phyloP scores from a whole-genome alignment of 1,140 invertebrate genomes.

The Onthophagus taurus region DNA sequence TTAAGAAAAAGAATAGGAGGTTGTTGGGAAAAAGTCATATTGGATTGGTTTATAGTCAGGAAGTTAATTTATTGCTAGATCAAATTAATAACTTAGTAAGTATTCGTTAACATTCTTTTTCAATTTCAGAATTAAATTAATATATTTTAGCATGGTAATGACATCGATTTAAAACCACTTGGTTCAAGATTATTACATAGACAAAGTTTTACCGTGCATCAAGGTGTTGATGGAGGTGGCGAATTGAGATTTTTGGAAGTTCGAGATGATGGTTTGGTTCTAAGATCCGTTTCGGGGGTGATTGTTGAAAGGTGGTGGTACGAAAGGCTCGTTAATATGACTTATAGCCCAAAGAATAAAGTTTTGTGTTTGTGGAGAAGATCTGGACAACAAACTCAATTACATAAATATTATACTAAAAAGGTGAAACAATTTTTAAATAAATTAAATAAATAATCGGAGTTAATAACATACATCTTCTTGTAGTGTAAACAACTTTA shows the following conservation, averaged over 20 bases:
- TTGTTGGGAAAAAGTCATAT: constrained; percentile 97
- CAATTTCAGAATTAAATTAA: not conserved
- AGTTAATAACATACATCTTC: not conserved
- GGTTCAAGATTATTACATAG: constrained; percentile 87
- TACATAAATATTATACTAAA: constrained; percentile 98
- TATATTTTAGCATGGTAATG: constrained; percentile 74
- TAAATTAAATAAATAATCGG: constrained; percentile 1
- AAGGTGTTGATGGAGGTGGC: constrained; percentile 80
- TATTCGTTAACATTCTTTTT: not conserved
- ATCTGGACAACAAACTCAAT: constrained; percentile 81
- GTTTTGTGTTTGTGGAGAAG: constrained; percentile 92
- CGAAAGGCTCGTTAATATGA: constrained; percentile 98
- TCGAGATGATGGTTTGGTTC: constrained; percentile 91
- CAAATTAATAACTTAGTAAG: constrained; percentile 90
- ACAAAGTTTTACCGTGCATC: constrained; percentile 96
- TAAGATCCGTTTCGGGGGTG: constrained; percentile 72
- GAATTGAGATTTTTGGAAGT: constrained; percentile 97
- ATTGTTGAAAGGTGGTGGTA: constrained; percentile 99
- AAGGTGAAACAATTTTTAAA: constrained; percentile 57
- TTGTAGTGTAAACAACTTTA: constrained; percentile 95
- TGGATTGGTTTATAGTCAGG: constrained; percentile 92
- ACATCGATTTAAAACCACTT: constrained; percentile 90
- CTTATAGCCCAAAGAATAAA: constrained; percentile 96
- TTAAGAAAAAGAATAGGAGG: constrained; percentile 86
- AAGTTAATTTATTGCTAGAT: constrained; percentile 93